Base-by-base conservation (phyloP, 2,888 invertebrate genomes). In the Synanthedon tipuliformis region DNA sequence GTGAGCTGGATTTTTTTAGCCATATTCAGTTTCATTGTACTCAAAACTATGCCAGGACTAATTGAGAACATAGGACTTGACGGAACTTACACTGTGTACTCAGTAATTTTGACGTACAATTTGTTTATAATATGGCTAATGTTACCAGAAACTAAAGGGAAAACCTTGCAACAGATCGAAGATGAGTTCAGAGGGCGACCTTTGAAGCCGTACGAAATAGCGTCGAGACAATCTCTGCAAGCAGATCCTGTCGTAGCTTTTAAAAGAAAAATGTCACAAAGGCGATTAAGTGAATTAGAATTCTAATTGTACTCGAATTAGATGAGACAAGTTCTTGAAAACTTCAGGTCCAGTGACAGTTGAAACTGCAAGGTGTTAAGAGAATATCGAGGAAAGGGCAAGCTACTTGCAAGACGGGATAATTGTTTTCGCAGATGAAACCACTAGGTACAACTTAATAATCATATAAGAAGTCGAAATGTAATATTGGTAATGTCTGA, bases 111-210 rank as follows among this genome's bases (percentile, higher is more conserved):
- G 52, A 77, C 89, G 0, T 73, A 89, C 4, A 63, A 88, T 48
- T 87, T 91, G 45, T 71, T 86, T 3, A 60, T 90, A 1, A 89
- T 90, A 56, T 80, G 90, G 57, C 80, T 88, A 51, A 66, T 88
- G 50, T 68, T 92, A 50, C 92, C 92, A 0, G 92, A 92, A 71
- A 93, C 92, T 0, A 90, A 89, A 59, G 90, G 90, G 2, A 90
- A 88, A 60, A 90, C 91, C 0, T 72, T 92, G 52, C 83, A 90
- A 56, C 89, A 92, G 67, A 92, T 92, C 51, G 92, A 92, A 59
- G 89, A 89, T 12, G 75, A 78, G 54, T 89, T 89, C 54, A 71
- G 78, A 58, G 82, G 80, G 0, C 62, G 71, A 40, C 72, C 74
- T 4, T 57, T 73, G 54, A 69, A 61, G 11, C 60, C 65, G 4